Percentiles rank a stretch among this genome's conserved stretches.
Conservation (phyloP, 2,113 vertebrate genomes). For the Epinephelus moara region DNA sequence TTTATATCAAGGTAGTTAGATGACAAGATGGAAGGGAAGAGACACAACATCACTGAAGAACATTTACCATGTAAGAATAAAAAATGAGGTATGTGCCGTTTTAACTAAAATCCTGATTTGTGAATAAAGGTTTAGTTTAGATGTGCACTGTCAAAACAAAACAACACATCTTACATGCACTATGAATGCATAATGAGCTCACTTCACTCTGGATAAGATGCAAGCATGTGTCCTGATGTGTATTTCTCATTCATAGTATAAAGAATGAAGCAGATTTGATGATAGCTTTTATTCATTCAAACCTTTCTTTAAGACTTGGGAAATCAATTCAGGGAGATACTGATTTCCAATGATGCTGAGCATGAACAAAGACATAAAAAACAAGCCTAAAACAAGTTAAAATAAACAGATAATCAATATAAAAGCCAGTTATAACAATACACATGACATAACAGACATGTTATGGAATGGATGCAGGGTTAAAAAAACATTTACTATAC, state of each 20-base stretch:
- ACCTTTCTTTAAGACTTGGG: no score
- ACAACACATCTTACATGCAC: neutral
- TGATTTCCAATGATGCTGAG: no score
- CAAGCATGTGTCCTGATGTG: no score
- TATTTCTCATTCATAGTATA: no score
- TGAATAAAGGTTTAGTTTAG: neutral
- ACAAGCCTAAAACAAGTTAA: no score
- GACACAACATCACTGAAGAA: neutral
- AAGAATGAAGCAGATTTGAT: neutral
- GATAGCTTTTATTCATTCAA: neutral
- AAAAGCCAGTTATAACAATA: no score
- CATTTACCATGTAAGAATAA: neutral
- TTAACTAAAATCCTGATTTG: neutral
- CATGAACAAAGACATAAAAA: no score
- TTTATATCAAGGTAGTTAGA: neutral
- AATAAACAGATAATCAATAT: no score
- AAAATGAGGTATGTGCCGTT: neutral
- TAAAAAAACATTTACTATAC: no score
- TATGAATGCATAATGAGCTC: neutral
- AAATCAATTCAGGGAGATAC: no score
- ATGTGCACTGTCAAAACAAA: neutral
- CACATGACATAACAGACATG: no score
- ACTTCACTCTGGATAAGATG: neutral
- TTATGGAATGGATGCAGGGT: no score
- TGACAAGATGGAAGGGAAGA: slow-evolving; percentile 1